Percentiles rank a stretch among this genome's conserved stretches.
phyloP scores from a whole-genome alignment of 2,797 vertebrate species.

The Malacoctenus gilli region DNA sequence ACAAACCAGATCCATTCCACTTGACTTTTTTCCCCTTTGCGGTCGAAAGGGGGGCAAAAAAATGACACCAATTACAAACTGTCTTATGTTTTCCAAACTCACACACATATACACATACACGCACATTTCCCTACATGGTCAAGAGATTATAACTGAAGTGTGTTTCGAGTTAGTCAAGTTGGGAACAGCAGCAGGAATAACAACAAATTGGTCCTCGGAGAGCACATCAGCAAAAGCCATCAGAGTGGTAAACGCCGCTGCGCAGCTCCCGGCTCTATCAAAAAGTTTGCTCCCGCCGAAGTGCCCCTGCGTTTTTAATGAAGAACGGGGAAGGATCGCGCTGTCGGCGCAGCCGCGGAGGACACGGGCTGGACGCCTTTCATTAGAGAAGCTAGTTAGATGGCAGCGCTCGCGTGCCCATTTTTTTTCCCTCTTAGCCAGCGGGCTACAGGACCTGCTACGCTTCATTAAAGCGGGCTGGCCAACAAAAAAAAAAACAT shows the following conservation, averaged over 20 bases:
- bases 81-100: no score
- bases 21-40: neutral
- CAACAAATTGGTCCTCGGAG: slow-evolving; percentile 16
- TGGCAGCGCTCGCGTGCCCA: neutral
- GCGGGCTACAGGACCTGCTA: slow-evolving; percentile 26
- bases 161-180: neutral
- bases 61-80: neutral
- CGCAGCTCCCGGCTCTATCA: neutral
- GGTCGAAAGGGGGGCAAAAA: neutral
- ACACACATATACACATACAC: no score
- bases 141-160: neutral
- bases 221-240: neutral
- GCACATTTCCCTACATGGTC: neutral
- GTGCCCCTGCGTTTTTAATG: neutral
- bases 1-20: neutral
- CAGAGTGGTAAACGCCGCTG: neutral
- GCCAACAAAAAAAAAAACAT: slow-evolving; percentile 38
- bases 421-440: no score
- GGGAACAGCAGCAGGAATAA: neutral
- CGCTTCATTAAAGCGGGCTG: slow-evolving; percentile 29
- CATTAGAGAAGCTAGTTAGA: slow-evolving; percentile 10
- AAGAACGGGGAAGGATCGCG: neutral
- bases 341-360: neutral
- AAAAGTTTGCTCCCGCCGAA: neutral
- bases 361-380: neutral